Evolutionary conservation across 2,113 vertebrate genomes (phyloP), one percentile per base, ranked within the genome.

Genomic region (Daubentonia madagascariensis): DNA sequence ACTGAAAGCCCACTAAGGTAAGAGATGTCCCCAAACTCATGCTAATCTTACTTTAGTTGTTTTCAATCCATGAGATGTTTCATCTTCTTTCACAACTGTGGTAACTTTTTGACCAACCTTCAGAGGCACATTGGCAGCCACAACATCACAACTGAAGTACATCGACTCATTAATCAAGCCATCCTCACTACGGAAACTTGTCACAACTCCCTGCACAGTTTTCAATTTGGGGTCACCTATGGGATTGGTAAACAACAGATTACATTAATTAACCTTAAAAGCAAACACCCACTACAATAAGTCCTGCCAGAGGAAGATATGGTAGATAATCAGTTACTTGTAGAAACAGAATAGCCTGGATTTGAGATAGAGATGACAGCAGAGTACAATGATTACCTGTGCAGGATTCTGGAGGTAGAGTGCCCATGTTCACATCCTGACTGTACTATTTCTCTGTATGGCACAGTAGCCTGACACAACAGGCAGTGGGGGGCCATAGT

Each of bases 151-250:
- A 23, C 98, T 99, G 98, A 99, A 99, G 97, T 98, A 99, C 94
- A 99, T 95, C 0, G 97, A 85, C 13, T 99, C 98, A 91, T 99
- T 98, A 52, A 99, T 99, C 98, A 99, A 98, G 61, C 99, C 99
- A 91, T n/a, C n/a, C n/a, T 99, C 99, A 18, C 97, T 94, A 96
- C 98, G 99, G 91, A 99, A 97, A 92, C 98, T 99, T 28, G 99
- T 99, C 65, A 99, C 99, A 48, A 99, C 98, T 89, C 99, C 99
- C 85, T 83, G 98, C 65, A 99, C 72, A 12, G 97, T 99, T 96
- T 98, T 99, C 85, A 99, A 61, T 35, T 97, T 93, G 72, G 10
- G 45, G 16, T 72, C 63, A 88, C 17, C 92, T 96, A 23, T 54
- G 35, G 85, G n/a, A 79, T 67, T 20, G 45, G 3, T 43, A n/a